Evolutionary conservation across 1,140 invertebrate species (phyloP), one percentile per base, ranked within the genome.

Genomic region (Drosophila pachea): DNA sequence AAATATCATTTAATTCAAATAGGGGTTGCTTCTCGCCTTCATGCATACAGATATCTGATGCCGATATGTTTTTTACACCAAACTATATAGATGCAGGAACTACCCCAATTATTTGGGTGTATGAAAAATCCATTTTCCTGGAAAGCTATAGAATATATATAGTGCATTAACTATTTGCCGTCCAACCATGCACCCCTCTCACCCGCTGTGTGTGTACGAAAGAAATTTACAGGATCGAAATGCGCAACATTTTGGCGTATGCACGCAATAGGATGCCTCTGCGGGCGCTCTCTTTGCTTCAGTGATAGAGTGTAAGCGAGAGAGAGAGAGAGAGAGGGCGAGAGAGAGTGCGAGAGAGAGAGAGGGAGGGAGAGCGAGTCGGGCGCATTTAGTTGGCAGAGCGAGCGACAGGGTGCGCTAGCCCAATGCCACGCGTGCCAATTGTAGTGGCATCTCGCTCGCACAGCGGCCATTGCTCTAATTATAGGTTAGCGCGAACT

Each of bases 391-490:
- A 22, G 3, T 22, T 22, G 22, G 14, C 4, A 47, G 67, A 4
- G 9, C 43, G 49, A 3, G n/a, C 33, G 49, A 75, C 9, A 69
- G 31, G 55, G 55, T 56, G 61, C 60, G 78, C 70, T 45, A 69
- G 53, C 16, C 31, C 11, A 32, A 11, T 22, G 31, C 4, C 48
- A 66, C 66, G 72, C 70, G 63, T 70, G 65, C 33, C 54, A 36
- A 36, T 22, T 52, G n/a, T 60, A 60, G 16, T 4, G 56, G 42
- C 48, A 32, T 76, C 79, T 68, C 76, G 40, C 47, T 88, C 40
- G 64, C 73, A 73, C 81, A 86, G 87, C 83, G 87, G 87, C 87
- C 87, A 88, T 88, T 87, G 87, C 87, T 82, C 72, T 88, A 88
- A 88, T 88, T 88, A 88, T 88, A 88, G 87, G 87, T 87, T 88